Base-by-base conservation (phyloP, 2,888 invertebrate species). In the Ctena decussata region DNA sequence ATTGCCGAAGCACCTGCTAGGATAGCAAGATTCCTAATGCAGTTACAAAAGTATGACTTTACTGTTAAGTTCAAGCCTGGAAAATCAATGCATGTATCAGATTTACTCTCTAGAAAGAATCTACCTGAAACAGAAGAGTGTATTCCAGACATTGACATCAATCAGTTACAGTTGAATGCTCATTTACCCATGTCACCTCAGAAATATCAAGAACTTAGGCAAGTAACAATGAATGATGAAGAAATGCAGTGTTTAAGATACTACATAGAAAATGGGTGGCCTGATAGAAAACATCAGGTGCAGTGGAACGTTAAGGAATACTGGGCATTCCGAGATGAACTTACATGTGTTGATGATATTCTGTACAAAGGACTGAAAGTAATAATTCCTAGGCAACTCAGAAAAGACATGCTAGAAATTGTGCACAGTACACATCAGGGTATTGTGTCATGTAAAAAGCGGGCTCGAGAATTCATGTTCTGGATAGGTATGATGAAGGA, bases 11-110 rank as follows among this genome's bases (percentile, higher is more conserved):
- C 87, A 37, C 90, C 86, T 27, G 71, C 53, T 53, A 35, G 91
- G 12, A 74, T 92, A 15, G 90, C 91, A 77, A 44, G 86, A 27
- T 89, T 92, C 87, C 32, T 91, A 18, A 70, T 92, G 27, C 74
- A 81, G 30, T 37, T 87, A 8, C 91, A 89, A 49, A 69, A 71
- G 46, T 91, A 85, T 80, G 83, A 91, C 41, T 72, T 82, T 41
- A 41, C 8, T 11, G 83, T 89, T 21, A 27, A 35, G 32, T 85
- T 90, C 65, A 84, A 65, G 39, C 77, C 76, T 41, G 90, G 91
- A 1, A 82, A 69, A 73, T 73, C 89, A n/a, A 81, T 88, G 82
- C 39, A 80, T n/a, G 75, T 86, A 12, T 85, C 87, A 12, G 90
- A 92, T 41, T 75, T 80, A 6, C 57, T 90, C n/a, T 82, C 80